phyloP scores from a whole-genome alignment of 2,113 vertebrate species.

The Dolichotis patagonum region DNA sequence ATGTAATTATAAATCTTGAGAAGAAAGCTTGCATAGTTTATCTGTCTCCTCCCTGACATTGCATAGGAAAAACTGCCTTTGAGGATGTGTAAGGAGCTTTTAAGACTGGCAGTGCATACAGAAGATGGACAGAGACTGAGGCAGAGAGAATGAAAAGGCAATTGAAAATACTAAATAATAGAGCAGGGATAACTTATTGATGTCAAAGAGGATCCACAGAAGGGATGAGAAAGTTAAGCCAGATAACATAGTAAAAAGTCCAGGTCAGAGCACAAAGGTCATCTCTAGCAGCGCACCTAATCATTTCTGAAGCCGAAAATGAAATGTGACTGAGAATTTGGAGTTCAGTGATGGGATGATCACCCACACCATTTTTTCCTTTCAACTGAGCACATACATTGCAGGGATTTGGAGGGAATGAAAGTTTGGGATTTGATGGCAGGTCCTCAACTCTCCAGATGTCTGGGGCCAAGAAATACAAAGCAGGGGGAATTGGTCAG shows the following conservation, averaged over 20 bases:
- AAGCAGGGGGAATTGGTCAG: constrained; percentile 74
- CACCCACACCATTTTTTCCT: constrained; percentile 6
- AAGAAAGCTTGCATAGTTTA: constrained; percentile 55
- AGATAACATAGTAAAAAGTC: constrained; percentile 41
- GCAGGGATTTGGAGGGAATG: constrained; percentile 39
- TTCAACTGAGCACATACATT: constrained; percentile 12
- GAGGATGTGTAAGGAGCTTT: not conserved
- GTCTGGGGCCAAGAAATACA: constrained; percentile 64
- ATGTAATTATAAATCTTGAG: constrained; percentile 66
- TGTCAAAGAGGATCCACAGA: constrained; percentile 45
- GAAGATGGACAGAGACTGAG: not conserved
- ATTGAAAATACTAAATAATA: not conserved
- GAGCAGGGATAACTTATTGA: constrained; percentile 2
- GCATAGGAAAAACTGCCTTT: not conserved
- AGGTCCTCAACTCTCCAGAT: constrained; percentile 68
- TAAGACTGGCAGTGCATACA: not conserved
- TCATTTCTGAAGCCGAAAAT: constrained; percentile 66
- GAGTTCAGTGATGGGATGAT: constrained; percentile 45
- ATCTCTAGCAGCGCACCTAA: constrained; percentile 13
- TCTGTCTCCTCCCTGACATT: constrained; percentile 46
- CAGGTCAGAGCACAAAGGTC: constrained; percentile 45
- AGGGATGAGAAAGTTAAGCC: constrained; percentile 7
- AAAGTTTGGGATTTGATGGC: constrained; percentile 54
- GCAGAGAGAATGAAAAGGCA: constrained; percentile 18
- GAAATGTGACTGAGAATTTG: constrained; percentile 63